Conservation (phyloP, 2,888 invertebrate genomes). For the Pyrrhosoma nymphula region DNA sequence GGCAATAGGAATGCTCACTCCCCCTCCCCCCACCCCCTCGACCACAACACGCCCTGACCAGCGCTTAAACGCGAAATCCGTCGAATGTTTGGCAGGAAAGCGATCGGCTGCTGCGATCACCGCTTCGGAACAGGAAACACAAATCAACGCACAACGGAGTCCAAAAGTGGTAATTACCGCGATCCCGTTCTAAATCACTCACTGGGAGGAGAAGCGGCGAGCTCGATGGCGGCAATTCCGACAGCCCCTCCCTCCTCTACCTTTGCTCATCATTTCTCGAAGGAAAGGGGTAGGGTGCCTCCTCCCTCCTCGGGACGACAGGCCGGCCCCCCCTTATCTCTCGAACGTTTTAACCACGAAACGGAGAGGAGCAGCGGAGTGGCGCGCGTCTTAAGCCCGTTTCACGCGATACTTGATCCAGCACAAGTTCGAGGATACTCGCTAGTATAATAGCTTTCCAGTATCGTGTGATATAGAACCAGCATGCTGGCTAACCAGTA, state of each 20-base stretch:
- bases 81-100: background rate
- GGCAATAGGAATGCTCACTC: background rate
- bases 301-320: background rate
- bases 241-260: background rate
- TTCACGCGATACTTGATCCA: too few relatives aligned
- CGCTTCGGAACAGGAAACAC: conserved; percentile 19
- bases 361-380: background rate
- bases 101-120: background rate
- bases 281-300: background rate
- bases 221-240: background rate
- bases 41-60: background rate
- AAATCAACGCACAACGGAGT: conserved; percentile 26
- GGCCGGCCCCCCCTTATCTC: background rate
- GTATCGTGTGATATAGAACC: too few relatives aligned
- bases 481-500: too few relatives aligned
- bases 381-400: background rate
- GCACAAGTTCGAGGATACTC: too few relatives aligned
- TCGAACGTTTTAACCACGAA: background rate
- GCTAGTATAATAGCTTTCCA: too few relatives aligned
- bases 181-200: conserved; percentile 29
- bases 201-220: background rate
- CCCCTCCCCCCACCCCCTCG: background rate
- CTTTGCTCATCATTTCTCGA: background rate
- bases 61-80: background rate
- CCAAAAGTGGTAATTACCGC: conserved; percentile 7